A percentile compares a stretch with the other conserved stretches of the same genome.
Conservation (phyloP, 2,888 invertebrate species). For the Ochropleura plecta region DNA sequence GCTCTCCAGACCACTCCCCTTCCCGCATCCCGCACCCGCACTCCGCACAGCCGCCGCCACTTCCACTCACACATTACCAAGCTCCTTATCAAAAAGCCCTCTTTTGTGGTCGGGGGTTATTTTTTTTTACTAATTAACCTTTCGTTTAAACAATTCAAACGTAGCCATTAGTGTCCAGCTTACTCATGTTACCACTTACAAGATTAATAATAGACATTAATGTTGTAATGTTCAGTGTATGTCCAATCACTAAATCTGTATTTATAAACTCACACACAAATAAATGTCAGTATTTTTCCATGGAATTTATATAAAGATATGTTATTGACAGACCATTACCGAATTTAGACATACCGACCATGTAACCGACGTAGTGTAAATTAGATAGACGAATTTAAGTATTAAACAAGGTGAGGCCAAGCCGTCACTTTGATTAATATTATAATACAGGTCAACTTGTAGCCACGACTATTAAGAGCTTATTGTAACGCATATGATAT, state of each 20-base stretch:
- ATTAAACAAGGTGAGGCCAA: slow-evolving; percentile 65
- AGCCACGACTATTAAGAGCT: slow-evolving; percentile 57
- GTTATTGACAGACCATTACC: slow-evolving; percentile 7
- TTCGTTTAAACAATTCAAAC: not conserved
- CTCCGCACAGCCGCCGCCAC: slow-evolving; percentile 27
- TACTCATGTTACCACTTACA: slow-evolving; percentile 38
- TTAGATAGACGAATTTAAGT: slow-evolving; percentile 63
- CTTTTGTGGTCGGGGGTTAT: no score
- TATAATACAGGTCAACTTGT: slow-evolving; percentile 53
- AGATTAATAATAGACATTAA: slow-evolving; percentile 23
- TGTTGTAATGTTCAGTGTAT: slow-evolving; percentile 9
- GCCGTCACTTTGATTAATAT: slow-evolving; percentile 56
- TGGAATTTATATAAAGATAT: not conserved
- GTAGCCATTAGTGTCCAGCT: slow-evolving; percentile 39
- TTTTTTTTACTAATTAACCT: not conserved
- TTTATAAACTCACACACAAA: not conserved
- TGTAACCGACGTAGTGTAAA: slow-evolving; percentile 52
- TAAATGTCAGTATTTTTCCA: not conserved
- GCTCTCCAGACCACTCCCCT: not conserved
- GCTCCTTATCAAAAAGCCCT: not conserved
- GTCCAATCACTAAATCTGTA: not conserved
- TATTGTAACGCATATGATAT: slow-evolving; percentile 55
- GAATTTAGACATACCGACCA: slow-evolving; percentile 28
- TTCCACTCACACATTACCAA: not conserved
- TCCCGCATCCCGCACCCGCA: not conserved